Base-by-base conservation (phyloP, 30 jellyfish, hydroid and myxozoan species). In the Haliclystus octoradiatus region DNA sequence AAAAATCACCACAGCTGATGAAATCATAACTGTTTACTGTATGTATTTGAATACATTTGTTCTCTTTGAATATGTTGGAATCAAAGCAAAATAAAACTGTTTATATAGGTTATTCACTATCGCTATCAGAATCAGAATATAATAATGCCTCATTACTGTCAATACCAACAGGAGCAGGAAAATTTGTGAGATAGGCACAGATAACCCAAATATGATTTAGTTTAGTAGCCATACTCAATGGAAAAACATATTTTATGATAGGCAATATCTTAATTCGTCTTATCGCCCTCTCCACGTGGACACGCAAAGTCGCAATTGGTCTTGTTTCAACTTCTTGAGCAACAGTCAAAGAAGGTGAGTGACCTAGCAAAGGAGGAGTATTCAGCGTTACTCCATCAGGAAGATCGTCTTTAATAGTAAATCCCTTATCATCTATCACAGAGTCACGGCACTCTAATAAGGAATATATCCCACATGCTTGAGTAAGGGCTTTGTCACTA, bases 391-490 rank as follows among this genome's bases (percentile, higher is more conserved):
- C 57, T 14, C 71, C 76, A 27, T 71, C 46, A 24, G 91, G 91
- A n/a, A 77, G 68, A 28, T 22, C 52, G 40, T 77, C 65, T 30
- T 67, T 77, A 23, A 77, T 49, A 47, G 49, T 63, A 69, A 81
- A 74, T 24, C 92, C 94, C 67, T 73, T 75, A 33, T 62, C 93
- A 31, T 92, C 92, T 92, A 75, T 81, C 40, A 81, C 63, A 2
- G 76, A 64, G 62, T 81, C 94, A 32, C 82, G 77, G 9, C 31
- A 22, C 63, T 72, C 87, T 15, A 73, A 68, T 34, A 81, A 63
- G 4, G 24, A 52, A 34, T 14, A 47, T 25, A 76, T 66, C 5
- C 68, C 68, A 57, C 68, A 57, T 12, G 12, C 31, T 5, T 26
- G 26, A 47, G 32, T 24, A 22, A 29, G 72, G 72, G 62, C 81